Base-by-base conservation (phyloP, 1,140 invertebrate genomes). In the Drosophila ogumai region DNA sequence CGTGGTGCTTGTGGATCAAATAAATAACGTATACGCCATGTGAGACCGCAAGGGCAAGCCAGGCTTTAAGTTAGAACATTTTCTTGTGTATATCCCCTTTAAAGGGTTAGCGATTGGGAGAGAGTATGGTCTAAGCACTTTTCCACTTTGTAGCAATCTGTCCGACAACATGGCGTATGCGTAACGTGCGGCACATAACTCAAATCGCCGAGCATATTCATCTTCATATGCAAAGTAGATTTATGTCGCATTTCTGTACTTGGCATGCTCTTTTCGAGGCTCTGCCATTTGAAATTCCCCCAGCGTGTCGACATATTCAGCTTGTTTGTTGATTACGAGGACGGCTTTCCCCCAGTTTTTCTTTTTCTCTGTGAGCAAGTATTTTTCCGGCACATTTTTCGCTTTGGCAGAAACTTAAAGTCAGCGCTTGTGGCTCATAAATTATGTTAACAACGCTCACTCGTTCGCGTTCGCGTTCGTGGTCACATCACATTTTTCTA, bases 131-230 rank as follows among this genome's bases (percentile, higher is more conserved):
- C 52, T 65, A 43, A 65, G 65, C 34, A 40, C 36, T 68, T 8
- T n/a, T 12, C 61, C 34, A 68, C 34, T 68, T 67, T 59, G 46
- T 67, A 58, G 57, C 52, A 78, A 60, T 78, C 44, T 38, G 22
- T 17, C 55, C 31, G 56, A 19, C 49, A 43, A 80, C 77, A 79
- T 80, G 34, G 77, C 77, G 77, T 80, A 80, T 79, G 69, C 61
- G 61, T 64, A 80, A 57, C 55, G 52, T 43, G 76, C 34, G 32
- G 19, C 36, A 65, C 67, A 58, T 46, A 79, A 64, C 52, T 79
- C 58, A 71, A 57, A 76, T 44, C 44, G 28, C 49, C 31, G 22
- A 28, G 22, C 50, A 34, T 22, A 67, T 71, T 59, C 31, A 59
- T 67, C 41, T 56, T 25, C 52, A 38, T 76, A 67, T 38, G 61